phyloP scores from a whole-genome alignment of 2,113 vertebrate species.

The Corythoichthys haematopterus region DNA sequence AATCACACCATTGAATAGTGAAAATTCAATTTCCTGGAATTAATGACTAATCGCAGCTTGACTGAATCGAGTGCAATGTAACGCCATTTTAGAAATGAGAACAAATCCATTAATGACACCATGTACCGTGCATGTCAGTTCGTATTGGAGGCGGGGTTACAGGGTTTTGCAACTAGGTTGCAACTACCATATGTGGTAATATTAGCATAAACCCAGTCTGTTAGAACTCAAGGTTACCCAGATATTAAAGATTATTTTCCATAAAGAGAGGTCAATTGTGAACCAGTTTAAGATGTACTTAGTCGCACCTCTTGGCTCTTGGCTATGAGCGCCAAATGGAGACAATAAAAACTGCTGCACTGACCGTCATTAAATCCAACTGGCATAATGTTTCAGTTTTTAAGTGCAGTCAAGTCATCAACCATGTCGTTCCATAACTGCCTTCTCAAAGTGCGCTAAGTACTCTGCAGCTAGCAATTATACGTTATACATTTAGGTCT shows the following conservation, averaged over 20 bases:
- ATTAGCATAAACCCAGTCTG: constrained; percentile 9
- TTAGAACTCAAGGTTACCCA: constrained; percentile 8
- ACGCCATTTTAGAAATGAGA: constrained; percentile 23
- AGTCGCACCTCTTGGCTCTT: constrained; percentile 16
- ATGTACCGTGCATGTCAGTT: constrained; percentile 4
- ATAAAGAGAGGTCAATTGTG: constrained; percentile 13
- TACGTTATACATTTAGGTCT: constrained; percentile 33
- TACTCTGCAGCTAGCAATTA: constrained; percentile 41
- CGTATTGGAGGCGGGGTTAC: background rate
- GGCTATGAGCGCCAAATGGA: constrained; percentile 45
- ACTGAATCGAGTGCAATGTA: constrained; percentile 64
- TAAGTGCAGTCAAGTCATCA: constrained; percentile 49
- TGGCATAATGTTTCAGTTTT: constrained; percentile 45
- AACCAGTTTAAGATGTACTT: constrained; percentile 21
- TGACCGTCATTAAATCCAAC: constrained; percentile 39
- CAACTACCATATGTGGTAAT: constrained; percentile 23
- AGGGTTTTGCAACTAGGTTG: constrained; percentile 26
- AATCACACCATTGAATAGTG: constrained; percentile 27
- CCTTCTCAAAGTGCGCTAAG: constrained; percentile 43
- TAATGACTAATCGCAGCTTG: constrained; percentile 52
- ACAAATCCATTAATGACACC: constrained; percentile 22
- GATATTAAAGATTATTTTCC: constrained; percentile 5
- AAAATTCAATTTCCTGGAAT: constrained; percentile 51
- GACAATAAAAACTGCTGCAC: constrained; percentile 44
- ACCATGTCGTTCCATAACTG: constrained; percentile 40